Conservation (phyloP, 2,113 vertebrate species). For the Nanger granti region DNA sequence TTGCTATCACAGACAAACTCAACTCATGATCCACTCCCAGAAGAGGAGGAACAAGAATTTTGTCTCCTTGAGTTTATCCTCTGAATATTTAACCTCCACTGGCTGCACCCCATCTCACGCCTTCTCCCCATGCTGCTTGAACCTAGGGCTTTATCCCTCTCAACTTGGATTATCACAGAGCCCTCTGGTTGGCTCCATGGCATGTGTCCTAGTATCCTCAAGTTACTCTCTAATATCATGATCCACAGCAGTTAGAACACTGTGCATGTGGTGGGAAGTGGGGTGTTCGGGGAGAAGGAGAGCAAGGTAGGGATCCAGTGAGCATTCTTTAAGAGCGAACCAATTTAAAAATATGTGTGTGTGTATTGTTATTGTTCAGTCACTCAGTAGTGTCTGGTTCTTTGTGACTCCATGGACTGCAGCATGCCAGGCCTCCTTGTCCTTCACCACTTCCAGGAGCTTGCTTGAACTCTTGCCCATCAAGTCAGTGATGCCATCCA, state of each 20-base stretch:
- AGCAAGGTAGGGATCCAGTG: not conserved
- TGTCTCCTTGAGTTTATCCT: not conserved
- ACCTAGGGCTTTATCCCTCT: not conserved
- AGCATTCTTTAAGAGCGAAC: not conserved
- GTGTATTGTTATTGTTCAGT: not conserved
- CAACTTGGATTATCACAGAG: not conserved
- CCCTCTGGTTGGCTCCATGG: not conserved
- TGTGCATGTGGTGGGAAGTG: not conserved
- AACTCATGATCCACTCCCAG: fast-evolving
- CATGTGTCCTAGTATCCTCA: not conserved
- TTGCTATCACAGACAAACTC: not conserved
- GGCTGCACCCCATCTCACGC: not conserved
- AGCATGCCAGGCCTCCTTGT: not conserved
- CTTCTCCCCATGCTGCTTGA: not conserved
- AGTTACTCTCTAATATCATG: not conserved
- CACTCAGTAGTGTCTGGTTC: not conserved
- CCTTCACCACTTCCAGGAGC: not conserved
- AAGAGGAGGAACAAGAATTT: not conserved
- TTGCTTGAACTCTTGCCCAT: not conserved
- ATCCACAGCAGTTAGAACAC: not conserved
- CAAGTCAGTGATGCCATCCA: not conserved
- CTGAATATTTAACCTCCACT: no score
- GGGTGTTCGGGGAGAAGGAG: not conserved
- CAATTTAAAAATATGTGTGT: not conserved
- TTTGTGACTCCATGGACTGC: not conserved